These are phyloP conservation scores for Subanguina moxae DNA, from an alignment of 1,140 invertebrate genomes.

Conservation along the genomic window DNA sequence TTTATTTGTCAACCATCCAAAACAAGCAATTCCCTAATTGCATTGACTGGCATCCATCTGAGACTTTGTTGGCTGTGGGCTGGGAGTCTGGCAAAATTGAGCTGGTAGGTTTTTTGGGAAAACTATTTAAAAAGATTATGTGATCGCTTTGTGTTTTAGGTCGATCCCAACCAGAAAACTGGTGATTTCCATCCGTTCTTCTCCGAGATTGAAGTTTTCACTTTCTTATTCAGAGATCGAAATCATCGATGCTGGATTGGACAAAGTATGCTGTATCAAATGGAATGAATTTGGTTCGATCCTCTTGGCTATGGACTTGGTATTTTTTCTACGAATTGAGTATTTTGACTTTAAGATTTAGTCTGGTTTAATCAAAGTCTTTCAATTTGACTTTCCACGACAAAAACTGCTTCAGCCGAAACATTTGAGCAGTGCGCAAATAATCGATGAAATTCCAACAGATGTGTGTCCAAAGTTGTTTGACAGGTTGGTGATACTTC, in stretches of 20 bases:
- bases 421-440: slow-evolving; percentile 12
- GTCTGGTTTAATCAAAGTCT: slow-evolving; percentile 9
- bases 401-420: not conserved
- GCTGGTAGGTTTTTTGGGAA: not conserved
- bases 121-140: no score
- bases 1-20: slow-evolving; percentile 71
- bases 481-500: slow-evolving; percentile 5
- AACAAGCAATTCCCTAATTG: slow-evolving; percentile 68
- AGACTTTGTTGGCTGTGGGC: slow-evolving; percentile 74
- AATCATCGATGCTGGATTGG: slow-evolving; percentile 9
- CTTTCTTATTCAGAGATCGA: slow-evolving; percentile 26
- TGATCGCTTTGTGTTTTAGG: slow-evolving; percentile 67
- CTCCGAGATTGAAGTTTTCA: slow-evolving; percentile 67
- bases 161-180: slow-evolving; percentile 69
- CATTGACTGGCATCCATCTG: slow-evolving; percentile 81
- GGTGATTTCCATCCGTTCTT: slow-evolving; percentile 71
- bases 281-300: slow-evolving; percentile 28
- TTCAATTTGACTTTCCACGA: slow-evolving; percentile 10
- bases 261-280: slow-evolving; percentile 20
- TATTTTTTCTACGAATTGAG: slow-evolving; percentile 10
- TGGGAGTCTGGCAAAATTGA: slow-evolving; percentile 79
- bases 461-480: slow-evolving; percentile 23
- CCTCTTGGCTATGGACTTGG: slow-evolving; percentile 49
- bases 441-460: slow-evolving; percentile 19
- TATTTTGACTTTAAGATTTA: slow-evolving; percentile 7